phyloP scores from a whole-genome alignment of 2,888 invertebrate genomes.

The Cheilosia variabilis region DNA sequence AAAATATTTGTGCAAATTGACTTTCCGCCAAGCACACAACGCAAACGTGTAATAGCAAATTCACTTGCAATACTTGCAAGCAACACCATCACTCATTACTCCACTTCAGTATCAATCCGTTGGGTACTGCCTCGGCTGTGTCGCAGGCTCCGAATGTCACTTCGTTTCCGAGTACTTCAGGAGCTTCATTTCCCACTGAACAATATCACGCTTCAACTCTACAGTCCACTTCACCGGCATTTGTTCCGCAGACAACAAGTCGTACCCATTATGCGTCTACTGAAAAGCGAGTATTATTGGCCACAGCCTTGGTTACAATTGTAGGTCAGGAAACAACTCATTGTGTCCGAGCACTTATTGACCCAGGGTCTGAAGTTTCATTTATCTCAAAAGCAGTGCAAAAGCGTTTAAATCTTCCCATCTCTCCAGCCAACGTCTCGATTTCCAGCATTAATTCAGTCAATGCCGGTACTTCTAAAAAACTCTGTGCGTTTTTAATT shows the following conservation, averaged over 20 bases:
- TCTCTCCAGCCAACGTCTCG: neutral
- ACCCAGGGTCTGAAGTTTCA: conserved; percentile 22
- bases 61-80: conserved; percentile 3
- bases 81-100: neutral
- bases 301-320: conserved; percentile 14
- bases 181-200: neutral
- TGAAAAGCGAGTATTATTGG: neutral
- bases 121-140: neutral
- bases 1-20: no score
- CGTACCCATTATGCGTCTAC: conserved; percentile 7
- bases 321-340: neutral
- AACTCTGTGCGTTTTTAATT: neutral
- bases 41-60: no score
- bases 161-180: neutral
- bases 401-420: neutral
- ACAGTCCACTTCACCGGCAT: conserved; percentile 29
- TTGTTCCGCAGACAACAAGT: neutral
- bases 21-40: no score
- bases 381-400: conserved; percentile 9
- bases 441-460: no score
- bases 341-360: neutral
- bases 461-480: neutral
- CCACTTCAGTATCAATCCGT: neutral
- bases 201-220: neutral
- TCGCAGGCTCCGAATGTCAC: neutral